Base-by-base conservation (phyloP, 2,113 vertebrate species). In the Mus musculus region DNA sequence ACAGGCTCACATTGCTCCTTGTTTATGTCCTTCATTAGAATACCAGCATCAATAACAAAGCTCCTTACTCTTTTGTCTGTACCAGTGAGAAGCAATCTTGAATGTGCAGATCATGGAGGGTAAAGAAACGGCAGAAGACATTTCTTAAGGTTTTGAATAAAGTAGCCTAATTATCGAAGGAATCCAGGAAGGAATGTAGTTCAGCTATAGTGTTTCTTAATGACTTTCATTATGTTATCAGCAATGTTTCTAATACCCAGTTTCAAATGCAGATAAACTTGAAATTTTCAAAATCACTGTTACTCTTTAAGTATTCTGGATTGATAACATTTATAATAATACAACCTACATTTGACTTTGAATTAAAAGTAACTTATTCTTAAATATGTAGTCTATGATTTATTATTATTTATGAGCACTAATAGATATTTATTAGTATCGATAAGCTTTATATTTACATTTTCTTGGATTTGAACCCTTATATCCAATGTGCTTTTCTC, bases 291-390 rank as follows among this genome's bases (percentile, higher is more conserved):
- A 33, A 88, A 54, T 85, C 49, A 59, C 52, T 52, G 28, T 71
- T 65, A 80, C 20, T 17, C 71, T n/a, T 84, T 20, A 80, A 33
- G 0, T 89, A 5, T 93, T 91, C 42, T 88, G 13, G 10, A 77
- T 77, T 77, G 56, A 84, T 76, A 76, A 52, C n/a, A 91, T 96
- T 91, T 72, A 24, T 90, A 93, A 96, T 90, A 91, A 94, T 92
- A 59, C 7, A 71, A 39, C 0, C 36, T 88, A 7, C 69, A 24
- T 84, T 93, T 93, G 28, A 80, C 19, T 71, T 87, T 54, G 28
- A 2, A 6, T 89, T 52, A 59, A 82, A 78, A 91, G 81, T 36
- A 72, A 30, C 36, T 3, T 71, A 10, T 61, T 54, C 33, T 33
- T 42, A 54, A 90, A 28, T n/a, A 5, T 36, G 1, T 75, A 30